Conservation (phyloP, 2,888 invertebrate species). For the Eremobia ochroleuca region DNA sequence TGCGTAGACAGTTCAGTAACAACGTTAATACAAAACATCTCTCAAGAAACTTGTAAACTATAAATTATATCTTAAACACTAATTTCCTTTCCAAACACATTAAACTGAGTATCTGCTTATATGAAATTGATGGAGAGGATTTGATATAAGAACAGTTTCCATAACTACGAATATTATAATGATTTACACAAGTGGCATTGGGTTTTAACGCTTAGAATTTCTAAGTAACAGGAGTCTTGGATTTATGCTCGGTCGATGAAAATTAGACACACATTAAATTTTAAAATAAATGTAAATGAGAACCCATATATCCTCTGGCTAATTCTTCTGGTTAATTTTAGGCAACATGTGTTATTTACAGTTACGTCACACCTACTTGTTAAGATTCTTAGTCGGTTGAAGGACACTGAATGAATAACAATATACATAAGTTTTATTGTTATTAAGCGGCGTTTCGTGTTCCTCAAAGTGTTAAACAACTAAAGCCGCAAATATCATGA, state of each 20-base stretch:
- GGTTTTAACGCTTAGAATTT: not conserved
- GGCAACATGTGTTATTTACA: not conserved
- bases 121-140: constrained; percentile 73
- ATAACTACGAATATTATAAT: constrained; percentile 16
- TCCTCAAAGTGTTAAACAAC: not conserved
- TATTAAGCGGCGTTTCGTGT: not conserved
- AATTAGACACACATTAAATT: not conserved
- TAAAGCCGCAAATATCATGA: not conserved
- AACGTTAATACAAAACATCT: constrained; percentile 48
- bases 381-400: not conserved
- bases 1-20: constrained; percentile 26
- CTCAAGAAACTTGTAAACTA: constrained; percentile 48
- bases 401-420: too few relatives aligned
- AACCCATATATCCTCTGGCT: not conserved
- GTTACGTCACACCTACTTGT: not conserved
- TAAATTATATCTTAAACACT: constrained; percentile 50
- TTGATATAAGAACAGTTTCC: constrained; percentile 57
- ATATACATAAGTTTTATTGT: not conserved
- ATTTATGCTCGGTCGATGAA: not conserved
- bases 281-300: not conserved
- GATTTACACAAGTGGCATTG: constrained; percentile 6
- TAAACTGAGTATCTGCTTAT: constrained; percentile 68
- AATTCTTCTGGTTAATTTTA: not conserved
- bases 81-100: constrained; percentile 60
- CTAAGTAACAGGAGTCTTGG: not conserved